Percentiles rank a stretch among this genome's conserved stretches.
phyloP scores from a whole-genome alignment of 2,113 vertebrate species.

The Halcyon senegalensis region DNA sequence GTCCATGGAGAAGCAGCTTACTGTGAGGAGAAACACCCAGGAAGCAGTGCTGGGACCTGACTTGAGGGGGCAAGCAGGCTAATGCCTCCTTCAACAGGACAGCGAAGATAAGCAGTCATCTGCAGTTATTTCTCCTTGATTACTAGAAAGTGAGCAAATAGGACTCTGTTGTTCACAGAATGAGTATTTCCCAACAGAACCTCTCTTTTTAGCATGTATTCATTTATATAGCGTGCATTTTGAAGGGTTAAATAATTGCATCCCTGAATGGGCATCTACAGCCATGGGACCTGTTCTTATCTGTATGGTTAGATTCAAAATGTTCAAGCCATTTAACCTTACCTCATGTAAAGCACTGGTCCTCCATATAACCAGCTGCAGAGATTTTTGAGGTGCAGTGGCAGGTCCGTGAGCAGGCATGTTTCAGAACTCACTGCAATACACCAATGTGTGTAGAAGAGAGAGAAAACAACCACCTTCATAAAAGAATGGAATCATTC shows the following conservation, averaged over 20 bases:
- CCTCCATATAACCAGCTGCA: background rate
- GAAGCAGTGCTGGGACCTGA: background rate
- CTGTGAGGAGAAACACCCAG: accelerated
- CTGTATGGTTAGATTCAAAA: background rate
- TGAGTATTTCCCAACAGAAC: background rate
- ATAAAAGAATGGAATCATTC: background rate
- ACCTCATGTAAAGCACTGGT: background rate
- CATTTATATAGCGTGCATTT: background rate
- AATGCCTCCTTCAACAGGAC: background rate
- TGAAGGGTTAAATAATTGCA: background rate
- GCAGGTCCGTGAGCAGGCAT: accelerated
- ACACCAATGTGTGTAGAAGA: background rate
- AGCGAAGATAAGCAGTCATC: background rate
- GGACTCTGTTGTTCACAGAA: background rate
- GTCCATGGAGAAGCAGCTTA: background rate
- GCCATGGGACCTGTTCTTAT: background rate
- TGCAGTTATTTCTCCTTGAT: background rate
- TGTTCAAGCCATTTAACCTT: background rate
- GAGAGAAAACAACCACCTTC: background rate
- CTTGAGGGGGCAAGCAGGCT: accelerated
- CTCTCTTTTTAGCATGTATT: background rate
- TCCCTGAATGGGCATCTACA: background rate
- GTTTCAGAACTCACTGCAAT: background rate
- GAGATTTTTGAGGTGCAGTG: background rate
- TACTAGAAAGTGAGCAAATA: background rate